Base-by-base conservation (phyloP, 2,113 vertebrate genomes). In the Nesoenas mayeri region DNA sequence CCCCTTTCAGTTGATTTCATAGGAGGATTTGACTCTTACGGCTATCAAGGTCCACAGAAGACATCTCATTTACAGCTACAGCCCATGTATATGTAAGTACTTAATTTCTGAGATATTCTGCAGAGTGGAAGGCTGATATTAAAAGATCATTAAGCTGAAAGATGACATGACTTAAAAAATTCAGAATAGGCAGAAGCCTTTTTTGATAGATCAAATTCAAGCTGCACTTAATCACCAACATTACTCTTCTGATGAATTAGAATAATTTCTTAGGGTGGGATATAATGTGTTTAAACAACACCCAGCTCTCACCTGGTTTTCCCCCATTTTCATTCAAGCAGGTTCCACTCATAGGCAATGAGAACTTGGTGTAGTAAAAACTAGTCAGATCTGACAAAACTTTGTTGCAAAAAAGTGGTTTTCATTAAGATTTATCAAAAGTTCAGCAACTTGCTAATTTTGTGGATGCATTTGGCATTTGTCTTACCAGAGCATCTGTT, bases 1-100 rank as follows among this genome's bases (percentile, higher is more conserved):
- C 83, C 67, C 80, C 82, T 75, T 97, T 67, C 98, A 99, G 99
- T 99, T 98, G 99, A 99, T 97, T 99, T 99, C 98, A 99, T 99
- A 99, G 99, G 99, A 96, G 99, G 99, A 95, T 99, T 99, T 90
- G 99, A 99, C 97, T 99, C 99, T 40, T 99, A 99, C 1, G 99
- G 99, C 94, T 99, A 99, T 97, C 99, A 99, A 97, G 99, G 99
- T n/a, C 99, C 99, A 93, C 99, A 99, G 98, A 99, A 99, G 98
- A 99, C 99, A 74, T 99, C 99, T 90, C 99, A 99, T 98, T 98
- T 99, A 97, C 99, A 99, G 93, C 98, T 99, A 89, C 99, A 99
- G 96, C 99, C 99, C 78, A 99, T 99, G 99, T 99, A 99, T 98
- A 99, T 99, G 99, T 99, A 97, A 99, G 99, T 99, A 98, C 20